Base-by-base conservation (phyloP, 2,888 invertebrate species). In the Aradus depressus region DNA sequence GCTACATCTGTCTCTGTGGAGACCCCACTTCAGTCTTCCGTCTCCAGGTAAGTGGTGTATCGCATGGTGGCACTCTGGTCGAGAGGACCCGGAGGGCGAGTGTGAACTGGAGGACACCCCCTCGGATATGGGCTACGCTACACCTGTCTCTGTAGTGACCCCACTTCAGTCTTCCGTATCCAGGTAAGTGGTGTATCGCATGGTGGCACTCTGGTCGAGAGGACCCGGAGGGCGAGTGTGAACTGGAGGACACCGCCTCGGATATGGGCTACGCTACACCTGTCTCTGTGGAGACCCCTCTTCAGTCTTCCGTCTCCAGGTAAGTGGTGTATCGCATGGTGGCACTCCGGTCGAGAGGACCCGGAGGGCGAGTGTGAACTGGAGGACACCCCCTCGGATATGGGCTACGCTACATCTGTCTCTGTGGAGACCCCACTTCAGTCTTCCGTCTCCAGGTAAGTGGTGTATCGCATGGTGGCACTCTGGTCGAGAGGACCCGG, bases 391-490 rank as follows among this genome's bases (percentile, higher is more conserved):
- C 77, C 80, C 57, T 81, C 88, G 63, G 79, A 84, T n/a, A 60
- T 62, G 59, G 62, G 62, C 18, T 69, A 66, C 60, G 68, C 67
- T 23, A 70, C 70, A 16, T 70, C 69, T 12, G 79, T 87, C 51
- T 87, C 88, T 39, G 80, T 84, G 53, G 90, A 90, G 69, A 90
- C 90, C 55, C 87, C 88, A 50, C 75, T 90, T 59, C 86, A 85
- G 68, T 85, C 86, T 68, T 81, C 85, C 53, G 85, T 87, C 58
- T 88, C 88, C 43, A 79, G 57, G 57, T 57, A 31, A 38, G 26
- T 38, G 87, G 88, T 88, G 88, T 67, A 76, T 86, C 51, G 87
- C 87, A 8, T 47, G 88, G 88, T 88, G 87, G 87, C 86, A 87
- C 67, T 87, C 87, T 12, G 88, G 88, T 0, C 74, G 86, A 31